Evolutionary conservation across 2,113 vertebrate genomes (phyloP).

Genomic region (Mormoops blainvillei): DNA sequence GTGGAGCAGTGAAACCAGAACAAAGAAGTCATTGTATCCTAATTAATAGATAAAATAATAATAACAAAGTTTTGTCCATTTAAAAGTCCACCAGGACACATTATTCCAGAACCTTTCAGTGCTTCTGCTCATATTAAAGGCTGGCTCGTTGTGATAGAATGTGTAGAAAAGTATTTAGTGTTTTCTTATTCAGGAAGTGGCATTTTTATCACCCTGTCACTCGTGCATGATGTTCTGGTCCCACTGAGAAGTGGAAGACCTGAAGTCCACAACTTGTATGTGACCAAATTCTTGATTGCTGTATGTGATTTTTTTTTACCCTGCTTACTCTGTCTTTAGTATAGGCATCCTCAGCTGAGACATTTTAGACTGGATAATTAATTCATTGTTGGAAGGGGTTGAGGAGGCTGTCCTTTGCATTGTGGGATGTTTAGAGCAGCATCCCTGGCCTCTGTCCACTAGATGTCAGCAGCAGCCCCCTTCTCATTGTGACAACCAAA

Average conservation of each 20-base stretch:
- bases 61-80: not conserved
- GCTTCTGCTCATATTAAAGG: not conserved
- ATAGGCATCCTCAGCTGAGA: not conserved
- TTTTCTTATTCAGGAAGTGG: not conserved
- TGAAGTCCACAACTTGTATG: not conserved
- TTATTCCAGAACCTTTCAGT: not conserved
- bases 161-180: not conserved
- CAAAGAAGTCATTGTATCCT: constrained; percentile 31
- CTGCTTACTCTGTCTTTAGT: not conserved
- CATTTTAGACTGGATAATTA: not conserved
- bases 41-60: not conserved
- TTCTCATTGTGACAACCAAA: not conserved
- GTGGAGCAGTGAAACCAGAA: not conserved
- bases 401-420: not conserved
- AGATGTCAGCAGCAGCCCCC: not conserved
- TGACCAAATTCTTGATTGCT: not conserved
- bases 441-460: not conserved
- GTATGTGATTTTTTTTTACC: not conserved
- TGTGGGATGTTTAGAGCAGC: not conserved
- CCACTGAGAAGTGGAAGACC: not conserved
- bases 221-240: not conserved
- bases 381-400: not conserved
- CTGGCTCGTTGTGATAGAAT: not conserved
- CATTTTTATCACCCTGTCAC: not conserved
- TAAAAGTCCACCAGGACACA: not conserved